Evolutionary conservation across 1,140 invertebrate species (phyloP).

Genomic region (Drosophila azteca): DNA sequence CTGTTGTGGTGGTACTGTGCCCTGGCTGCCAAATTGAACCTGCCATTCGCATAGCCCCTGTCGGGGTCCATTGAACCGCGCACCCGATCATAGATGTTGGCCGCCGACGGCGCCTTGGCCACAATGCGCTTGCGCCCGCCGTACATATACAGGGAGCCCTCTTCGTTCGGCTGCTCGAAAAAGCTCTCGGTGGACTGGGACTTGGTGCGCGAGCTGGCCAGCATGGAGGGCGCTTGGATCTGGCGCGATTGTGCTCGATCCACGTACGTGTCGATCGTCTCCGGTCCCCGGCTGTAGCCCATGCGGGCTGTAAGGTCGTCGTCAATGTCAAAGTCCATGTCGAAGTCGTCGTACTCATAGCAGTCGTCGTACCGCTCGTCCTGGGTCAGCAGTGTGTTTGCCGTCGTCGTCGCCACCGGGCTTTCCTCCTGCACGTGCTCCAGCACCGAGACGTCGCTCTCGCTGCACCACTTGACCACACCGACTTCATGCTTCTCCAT

Average conservation of each 20-base stretch:
- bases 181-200: conserved; percentile 79
- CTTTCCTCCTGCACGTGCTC: conserved; percentile 62
- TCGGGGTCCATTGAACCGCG: conserved; percentile 58
- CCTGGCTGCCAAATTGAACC: conserved; percentile 24
- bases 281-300: conserved; percentile 30
- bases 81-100: conserved; percentile 76
- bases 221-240: conserved; percentile 51
- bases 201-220: conserved; percentile 54
- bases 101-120: conserved; percentile 62
- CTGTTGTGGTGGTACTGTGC: conserved; percentile 26
- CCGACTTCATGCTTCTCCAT: conserved; percentile 40
- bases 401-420: conserved; percentile 1
- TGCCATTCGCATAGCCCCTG: conserved; percentile 32
- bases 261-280: conserved; percentile 59
- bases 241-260: conserved; percentile 66
- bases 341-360: conserved; percentile 72
- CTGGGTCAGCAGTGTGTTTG: conserved; percentile 1
- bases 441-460: conserved; percentile 79
- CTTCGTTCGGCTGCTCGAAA: conserved; percentile 79
- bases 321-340: conserved; percentile 72
- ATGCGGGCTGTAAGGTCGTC: conserved; percentile 42
- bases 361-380: conserved; percentile 65
- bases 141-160: conserved; percentile 80
- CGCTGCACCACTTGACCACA: conserved; percentile 80
- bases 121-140: conserved; percentile 74